Base-by-base conservation (phyloP, 2,888 invertebrate species). In the Alloplasta piceator region DNA sequence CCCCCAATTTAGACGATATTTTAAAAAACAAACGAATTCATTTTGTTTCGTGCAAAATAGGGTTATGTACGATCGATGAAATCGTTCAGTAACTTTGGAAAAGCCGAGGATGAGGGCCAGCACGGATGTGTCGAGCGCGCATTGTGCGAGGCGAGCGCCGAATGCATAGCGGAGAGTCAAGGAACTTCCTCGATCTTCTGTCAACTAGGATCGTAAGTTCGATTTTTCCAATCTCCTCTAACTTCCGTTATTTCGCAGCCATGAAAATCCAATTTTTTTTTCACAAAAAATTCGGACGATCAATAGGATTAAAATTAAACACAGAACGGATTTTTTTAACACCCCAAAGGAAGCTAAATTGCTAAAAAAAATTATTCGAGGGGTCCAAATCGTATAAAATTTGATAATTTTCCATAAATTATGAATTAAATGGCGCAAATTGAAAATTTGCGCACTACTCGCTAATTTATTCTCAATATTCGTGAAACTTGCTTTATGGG, bases 151-250 rank as follows among this genome's bases (percentile, higher is more conserved):
- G 98, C 98, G 36, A 98, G 97, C 92, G 95, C 94, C 67, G 98
- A 98, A 89, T 98, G 98, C 92, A 94, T 96, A 39, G 94, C 95
- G 66, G 97, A 97, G 90, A 95, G 92, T 94, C 96, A 93, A 94
- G 96, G 93, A 80, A 92, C 93, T 56, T 93, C 93, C 38, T 96
- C 97, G 88, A 95, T 98, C 87, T 97, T 98, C 94, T 98, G 98
- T 90, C 97, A 98, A 93, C 94, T 98, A 88, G 98, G 97, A 95
- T 97, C 97, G 98, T 98, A 93, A 96, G 97, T 95, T 26, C 16
- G 26, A 26, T n/a, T 71, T 26, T 39, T 38, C 43, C 4, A 71
- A 14, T 58, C 16, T 60, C 26, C 26, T 26, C 41, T 26, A 14
- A 10, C 38, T 73, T 36, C 4, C 3, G 26, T 26, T 2, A 26